Evolutionary conservation across 2,113 vertebrate genomes (phyloP).

Genomic region (Micronycteris hirsuta): DNA sequence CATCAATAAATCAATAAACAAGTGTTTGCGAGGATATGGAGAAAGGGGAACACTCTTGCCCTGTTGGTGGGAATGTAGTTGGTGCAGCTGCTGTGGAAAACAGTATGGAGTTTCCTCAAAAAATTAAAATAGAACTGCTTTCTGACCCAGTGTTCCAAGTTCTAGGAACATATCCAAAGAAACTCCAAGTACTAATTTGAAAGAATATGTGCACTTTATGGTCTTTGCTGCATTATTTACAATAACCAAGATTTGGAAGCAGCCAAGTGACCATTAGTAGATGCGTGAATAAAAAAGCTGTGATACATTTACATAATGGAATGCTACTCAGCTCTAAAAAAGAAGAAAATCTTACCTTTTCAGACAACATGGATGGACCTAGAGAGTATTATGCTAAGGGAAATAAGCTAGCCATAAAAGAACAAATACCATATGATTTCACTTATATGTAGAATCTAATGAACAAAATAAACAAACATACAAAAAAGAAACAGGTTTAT

Average conservation of each 20-base stretch:
- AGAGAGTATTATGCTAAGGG: not conserved
- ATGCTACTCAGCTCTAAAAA: not conserved
- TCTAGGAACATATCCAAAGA: not conserved
- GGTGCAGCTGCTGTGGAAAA: not conserved
- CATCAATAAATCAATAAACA: not conserved
- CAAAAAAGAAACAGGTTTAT: not conserved
- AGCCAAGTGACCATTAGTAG: not conserved
- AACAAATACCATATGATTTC: not conserved
- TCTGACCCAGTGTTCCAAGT: not conserved
- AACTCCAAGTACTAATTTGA: not conserved
- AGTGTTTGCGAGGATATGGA: not conserved
- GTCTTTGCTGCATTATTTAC: not conserved
- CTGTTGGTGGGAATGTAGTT: not conserved
- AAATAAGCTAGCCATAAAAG: not conserved
- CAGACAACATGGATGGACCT: too few species aligned
- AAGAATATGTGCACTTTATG: not conserved
- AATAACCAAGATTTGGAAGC: not conserved
- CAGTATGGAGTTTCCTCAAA: not conserved
- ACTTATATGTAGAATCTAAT: not conserved
- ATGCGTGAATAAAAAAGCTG: not conserved
- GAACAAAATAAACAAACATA: not conserved
- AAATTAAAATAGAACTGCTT: not conserved
- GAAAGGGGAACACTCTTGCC: not conserved
- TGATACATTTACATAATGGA: not conserved
- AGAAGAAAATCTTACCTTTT: not conserved